Conservation (phyloP, 2,888 invertebrate genomes). For the Drosophila phalerata region DNA sequence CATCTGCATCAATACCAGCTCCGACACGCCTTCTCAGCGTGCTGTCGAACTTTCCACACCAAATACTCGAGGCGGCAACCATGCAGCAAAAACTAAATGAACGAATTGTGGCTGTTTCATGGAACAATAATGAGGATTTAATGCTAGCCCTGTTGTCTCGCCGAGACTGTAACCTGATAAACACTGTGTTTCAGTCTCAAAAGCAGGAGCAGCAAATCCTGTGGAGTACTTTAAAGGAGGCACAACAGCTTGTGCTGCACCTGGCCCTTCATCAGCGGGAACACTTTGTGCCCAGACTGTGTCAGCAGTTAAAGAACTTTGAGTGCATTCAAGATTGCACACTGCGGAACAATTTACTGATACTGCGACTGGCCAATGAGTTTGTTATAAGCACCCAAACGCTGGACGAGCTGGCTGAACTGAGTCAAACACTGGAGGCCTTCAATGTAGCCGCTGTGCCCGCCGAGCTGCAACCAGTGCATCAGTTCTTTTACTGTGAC, state of each 20-base stretch:
- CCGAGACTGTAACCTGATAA: constrained; percentile 59
- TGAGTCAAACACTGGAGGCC: constrained; percentile 65
- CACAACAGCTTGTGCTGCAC: constrained; percentile 71
- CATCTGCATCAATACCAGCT: constrained; percentile 1
- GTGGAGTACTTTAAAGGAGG: constrained; percentile 58
- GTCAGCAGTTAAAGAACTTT: constrained; percentile 69
- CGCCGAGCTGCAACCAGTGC: constrained; percentile 72
- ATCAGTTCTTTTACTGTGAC: constrained; percentile 81
- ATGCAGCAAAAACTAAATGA: constrained; percentile 55
- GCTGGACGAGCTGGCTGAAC: constrained; percentile 71
- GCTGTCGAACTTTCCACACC: constrained; percentile 72
- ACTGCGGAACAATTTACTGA: constrained; percentile 77
- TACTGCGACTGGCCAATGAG: constrained; percentile 82
- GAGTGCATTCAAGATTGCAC: constrained; percentile 63
- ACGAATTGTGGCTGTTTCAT: constrained; percentile 50
- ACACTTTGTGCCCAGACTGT: constrained; percentile 78
- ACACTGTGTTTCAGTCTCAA: constrained; percentile 53
- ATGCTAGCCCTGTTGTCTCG: constrained; percentile 74
- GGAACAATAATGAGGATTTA: constrained; percentile 42
- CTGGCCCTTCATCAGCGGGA: constrained; percentile 65
- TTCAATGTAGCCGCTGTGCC: constrained; percentile 63
- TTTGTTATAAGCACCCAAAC: constrained; percentile 69
- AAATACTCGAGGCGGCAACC: constrained; percentile 55
- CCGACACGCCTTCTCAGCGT: constrained; percentile 64
- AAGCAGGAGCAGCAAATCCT: constrained; percentile 38